Base-by-base conservation (phyloP, 2,888 invertebrate genomes). In the Vesta saturnalis region DNA sequence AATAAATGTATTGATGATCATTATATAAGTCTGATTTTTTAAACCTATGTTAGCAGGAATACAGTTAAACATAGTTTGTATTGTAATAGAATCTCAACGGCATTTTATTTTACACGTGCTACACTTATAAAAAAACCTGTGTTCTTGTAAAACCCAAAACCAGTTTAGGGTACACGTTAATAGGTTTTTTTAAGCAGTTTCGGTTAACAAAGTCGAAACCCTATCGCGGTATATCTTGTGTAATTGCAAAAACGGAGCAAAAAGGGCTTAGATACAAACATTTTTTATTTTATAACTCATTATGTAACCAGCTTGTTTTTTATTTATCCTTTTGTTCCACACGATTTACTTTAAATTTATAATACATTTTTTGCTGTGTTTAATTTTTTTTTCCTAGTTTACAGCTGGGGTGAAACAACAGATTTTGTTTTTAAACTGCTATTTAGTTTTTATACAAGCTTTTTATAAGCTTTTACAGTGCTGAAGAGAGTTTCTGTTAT, bases 211-310 rank as follows among this genome's bases (percentile, higher is more conserved):
- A 64, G 68, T 69, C 73, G 73, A 71, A 71, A 74, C 73, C 60
- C 62, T 76, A 77, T 77, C 77, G 65, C 77, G 77, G 77, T 77
- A 71, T 72, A 77, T 77, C 76, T 75, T 71, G 73, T 52, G 73
- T 71, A 77, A 76, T 76, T 72, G 66, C 55, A 74, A 76, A 73
- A 73, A 73, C 63, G 54, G 47, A 60, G 63, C 49, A 67, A 72
- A 71, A 75, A 72, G 70, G 65, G 73, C 73, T 74, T 69, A 57
- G 64, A 12, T 21, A 21, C 74, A 76, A 76, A 76, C 71, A 75
- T 67, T 71, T 67, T 72, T 67, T 47, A 47, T n/a, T 16, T 30
- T 12, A 23, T 58, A 15, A 22, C 19, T 62, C 47, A 47, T 49
- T 60, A 43, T 67, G 43, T 60, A 55, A 60, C 61, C 23, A 39